Percentiles rank a stretch among this genome's conserved stretches.
These are phyloP conservation scores for Hystrix cristata DNA, from an alignment of 2,113 vertebrate genomes.

Conservation along the genomic window DNA sequence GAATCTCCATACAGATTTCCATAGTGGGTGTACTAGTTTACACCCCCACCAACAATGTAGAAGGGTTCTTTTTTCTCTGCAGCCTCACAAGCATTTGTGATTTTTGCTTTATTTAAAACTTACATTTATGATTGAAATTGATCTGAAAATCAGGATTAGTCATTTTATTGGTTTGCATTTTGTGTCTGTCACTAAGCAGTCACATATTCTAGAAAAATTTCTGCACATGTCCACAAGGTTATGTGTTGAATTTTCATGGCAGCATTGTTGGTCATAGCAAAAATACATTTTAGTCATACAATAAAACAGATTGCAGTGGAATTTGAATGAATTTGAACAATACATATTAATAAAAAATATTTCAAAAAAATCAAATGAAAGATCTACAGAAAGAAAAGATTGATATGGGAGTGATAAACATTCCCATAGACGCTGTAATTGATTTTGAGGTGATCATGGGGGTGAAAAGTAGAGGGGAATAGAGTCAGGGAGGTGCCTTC, in stretches of 20 bases:
- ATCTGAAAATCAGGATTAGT: background rate
- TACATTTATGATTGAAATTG: background rate
- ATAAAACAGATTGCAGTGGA: background rate
- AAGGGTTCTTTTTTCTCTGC: background rate
- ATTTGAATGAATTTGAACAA: slow-evolving; percentile 1
- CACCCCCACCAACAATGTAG: background rate
- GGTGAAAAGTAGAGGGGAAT: background rate
- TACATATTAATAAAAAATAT: background rate
- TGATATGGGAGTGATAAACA: background rate
- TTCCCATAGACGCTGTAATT: background rate
- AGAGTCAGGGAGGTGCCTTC: background rate
- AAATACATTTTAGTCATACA: background rate
- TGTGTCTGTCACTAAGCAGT: background rate
- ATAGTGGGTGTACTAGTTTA: background rate
- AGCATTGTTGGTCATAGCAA: background rate
- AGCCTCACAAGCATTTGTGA: background rate
- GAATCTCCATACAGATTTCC: background rate
- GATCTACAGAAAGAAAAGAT: slow-evolving; percentile 22
- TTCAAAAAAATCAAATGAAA: background rate
- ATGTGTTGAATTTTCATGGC: background rate
- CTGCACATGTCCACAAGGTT: background rate
- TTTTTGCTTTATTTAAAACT: background rate
- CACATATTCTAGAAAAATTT: background rate
- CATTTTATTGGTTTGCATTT: background rate
- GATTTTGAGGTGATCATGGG: background rate